Base-by-base conservation (phyloP, 2,888 invertebrate species). In the Callyntrura sp. region DNA sequence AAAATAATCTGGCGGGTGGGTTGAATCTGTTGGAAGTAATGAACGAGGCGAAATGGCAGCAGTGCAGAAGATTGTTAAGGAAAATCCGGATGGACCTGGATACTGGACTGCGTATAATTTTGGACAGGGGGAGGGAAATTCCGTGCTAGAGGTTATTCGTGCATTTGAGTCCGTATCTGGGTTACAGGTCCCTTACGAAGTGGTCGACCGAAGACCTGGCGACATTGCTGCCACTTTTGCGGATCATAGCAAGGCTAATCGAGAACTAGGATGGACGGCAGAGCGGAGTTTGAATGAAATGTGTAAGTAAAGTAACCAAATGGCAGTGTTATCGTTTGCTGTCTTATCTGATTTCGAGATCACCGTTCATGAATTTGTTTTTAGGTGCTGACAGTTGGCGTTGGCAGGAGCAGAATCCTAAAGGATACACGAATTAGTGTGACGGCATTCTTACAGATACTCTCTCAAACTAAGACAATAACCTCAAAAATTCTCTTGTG, bases 21-120 rank as follows among this genome's bases (percentile, higher is more conserved):
- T 35, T 79, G 12, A 79, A 79, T 43, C 17, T 79, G 17, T 17
- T 76, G 20, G 12, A 98, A 97, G 96, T 97, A 93, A 98, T 98
- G 98, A 96, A 97, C 93, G 96, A 96, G 68, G 96, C n/a, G n/a
- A 99, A 94, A 97, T 99, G 0, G 97, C 98, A 70, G 98, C 99
- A 0, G 95, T 99, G 85, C 96, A 97, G 92, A 96, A 98, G 93
- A 95, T 99, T 48, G 96, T 96, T 92, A 45, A 48, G 8, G 96
- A 95, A 92, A 96, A 96, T 93, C n/a, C n/a, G n/a, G n/a, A n/a
- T n/a, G n/a, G n/a, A n/a, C n/a, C n/a, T 28, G 85, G 87, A 4
- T 5, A 28, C 9, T 91, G 87, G 81, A 85, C 85, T 70, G 88
- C 90, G 65, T 68, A 65, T 28, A 83, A 65, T n/a, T 48, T 83